phyloP scores from a whole-genome alignment of 2,113 vertebrate genomes.

The Gopherus flavomarginatus region DNA sequence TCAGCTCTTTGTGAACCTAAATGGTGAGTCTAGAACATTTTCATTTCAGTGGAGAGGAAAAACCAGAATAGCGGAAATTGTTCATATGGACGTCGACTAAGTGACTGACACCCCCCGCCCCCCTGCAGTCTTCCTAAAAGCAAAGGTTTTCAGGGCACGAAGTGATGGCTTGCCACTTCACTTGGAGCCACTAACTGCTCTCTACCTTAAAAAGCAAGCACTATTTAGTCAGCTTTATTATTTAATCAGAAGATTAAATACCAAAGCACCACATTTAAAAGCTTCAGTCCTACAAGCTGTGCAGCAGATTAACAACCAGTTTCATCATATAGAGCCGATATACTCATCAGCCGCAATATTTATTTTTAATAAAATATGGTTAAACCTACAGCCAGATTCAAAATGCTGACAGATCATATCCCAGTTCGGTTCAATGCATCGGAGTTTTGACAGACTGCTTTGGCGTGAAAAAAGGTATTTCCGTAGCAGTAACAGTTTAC shows the following conservation, averaged over 20 bases:
- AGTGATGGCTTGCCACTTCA: background rate
- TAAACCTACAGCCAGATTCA: background rate
- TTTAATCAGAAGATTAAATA: background rate
- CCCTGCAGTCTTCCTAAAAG: too few species aligned
- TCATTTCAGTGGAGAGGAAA: conserved; percentile 2
- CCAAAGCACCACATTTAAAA: background rate
- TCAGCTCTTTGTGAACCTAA: background rate
- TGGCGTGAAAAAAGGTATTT: background rate
- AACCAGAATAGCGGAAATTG: background rate
- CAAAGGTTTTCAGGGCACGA: conserved; percentile 6
- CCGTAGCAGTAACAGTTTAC: background rate
- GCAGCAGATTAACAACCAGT: background rate
- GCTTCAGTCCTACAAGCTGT: background rate
- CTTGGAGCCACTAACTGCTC: background rate
- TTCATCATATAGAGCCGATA: background rate
- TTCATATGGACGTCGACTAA: background rate
- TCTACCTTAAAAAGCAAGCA: background rate
- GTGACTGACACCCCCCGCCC: background rate
- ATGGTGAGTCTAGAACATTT: background rate
- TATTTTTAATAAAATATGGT: background rate
- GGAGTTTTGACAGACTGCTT: background rate
- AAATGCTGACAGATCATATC: background rate
- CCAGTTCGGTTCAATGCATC: background rate
- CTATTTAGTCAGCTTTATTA: background rate
- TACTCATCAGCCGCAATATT: background rate